A percentile compares a stretch with the other conserved stretches of the same genome.
Evolutionary conservation across 2,888 invertebrate genomes (phyloP).

Genomic region (Salticus scenicus): DNA sequence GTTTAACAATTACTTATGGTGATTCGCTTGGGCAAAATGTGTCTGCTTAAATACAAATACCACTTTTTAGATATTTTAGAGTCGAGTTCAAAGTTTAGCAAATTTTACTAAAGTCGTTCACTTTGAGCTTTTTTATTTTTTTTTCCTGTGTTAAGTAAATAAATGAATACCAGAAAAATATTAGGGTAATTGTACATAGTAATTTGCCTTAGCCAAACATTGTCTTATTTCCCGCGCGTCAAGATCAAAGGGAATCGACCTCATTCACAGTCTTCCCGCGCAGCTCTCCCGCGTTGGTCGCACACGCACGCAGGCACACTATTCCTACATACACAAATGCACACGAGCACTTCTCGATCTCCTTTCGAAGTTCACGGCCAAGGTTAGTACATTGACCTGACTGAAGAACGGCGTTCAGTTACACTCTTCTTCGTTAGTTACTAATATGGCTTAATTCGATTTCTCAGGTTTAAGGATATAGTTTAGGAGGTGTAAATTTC

Average conservation of each 20-base stretch:
- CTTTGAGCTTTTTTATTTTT: too few relatives aligned
- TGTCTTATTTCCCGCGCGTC: not conserved
- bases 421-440: not conserved
- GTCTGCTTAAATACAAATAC: too few relatives aligned
- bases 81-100: too few relatives aligned
- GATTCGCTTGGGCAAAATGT: too few relatives aligned
- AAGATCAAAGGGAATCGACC: constrained; percentile 38
- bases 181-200: too few relatives aligned
- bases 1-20: too few relatives aligned
- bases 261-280: constrained; percentile 20
- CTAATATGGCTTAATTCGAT: not conserved
- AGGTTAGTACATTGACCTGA: constrained; percentile 29
- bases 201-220: too few relatives aligned
- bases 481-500: not conserved
- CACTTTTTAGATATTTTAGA: too few relatives aligned
- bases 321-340: not conserved
- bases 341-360: not conserved
- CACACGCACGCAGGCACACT: constrained; percentile 15
- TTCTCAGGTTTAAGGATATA: not conserved
- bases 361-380: constrained; percentile 53
- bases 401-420: not conserved
- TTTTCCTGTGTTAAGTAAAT: too few relatives aligned
- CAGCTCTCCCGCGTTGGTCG: constrained; percentile 32
- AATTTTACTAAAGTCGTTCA: too few relatives aligned
- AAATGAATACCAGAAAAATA: too few relatives aligned